phyloP scores from a whole-genome alignment of 1,140 invertebrate genomes.

The Orussus abietinus region DNA sequence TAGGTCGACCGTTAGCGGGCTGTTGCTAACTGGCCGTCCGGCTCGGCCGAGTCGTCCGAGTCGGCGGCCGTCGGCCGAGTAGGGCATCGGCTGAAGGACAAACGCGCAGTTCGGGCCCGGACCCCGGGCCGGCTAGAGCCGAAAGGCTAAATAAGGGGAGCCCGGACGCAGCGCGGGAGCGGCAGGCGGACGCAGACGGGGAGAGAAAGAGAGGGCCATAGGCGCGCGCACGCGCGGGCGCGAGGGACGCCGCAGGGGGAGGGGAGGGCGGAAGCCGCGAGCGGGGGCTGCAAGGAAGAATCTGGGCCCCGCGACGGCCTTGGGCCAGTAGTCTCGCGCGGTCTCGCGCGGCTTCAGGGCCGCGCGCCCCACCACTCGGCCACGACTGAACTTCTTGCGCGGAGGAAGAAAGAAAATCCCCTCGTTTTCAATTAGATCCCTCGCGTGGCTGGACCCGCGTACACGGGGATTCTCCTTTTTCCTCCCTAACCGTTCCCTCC shows the following conservation, averaged over 20 bases:
- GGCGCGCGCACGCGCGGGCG: too few species aligned
- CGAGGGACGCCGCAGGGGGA: conserved; percentile 8
- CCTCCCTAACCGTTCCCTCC: conserved; percentile 2
- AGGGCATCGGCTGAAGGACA: conserved; percentile 7
- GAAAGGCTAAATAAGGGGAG: conserved; percentile 32
- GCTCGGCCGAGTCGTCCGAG: conserved; percentile 10
- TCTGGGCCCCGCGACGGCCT: conserved; percentile 46
- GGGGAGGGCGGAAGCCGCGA: conserved; percentile 19
- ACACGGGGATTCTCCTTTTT: conserved; percentile 4
- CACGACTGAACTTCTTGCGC: too few species aligned
- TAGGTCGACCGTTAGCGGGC: conserved; percentile 34
- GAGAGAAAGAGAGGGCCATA: conserved; percentile 28
- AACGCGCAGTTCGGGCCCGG: not conserved
- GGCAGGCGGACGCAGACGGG: conserved; percentile 18
- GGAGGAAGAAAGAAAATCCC: too few species aligned
- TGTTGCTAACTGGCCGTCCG: conserved; percentile 44
- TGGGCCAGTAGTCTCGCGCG: conserved; percentile 43
- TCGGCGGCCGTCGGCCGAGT: not conserved
- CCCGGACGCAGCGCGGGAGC: conserved; percentile 6
- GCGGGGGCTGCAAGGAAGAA: conserved; percentile 17
- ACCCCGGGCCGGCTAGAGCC: conserved; percentile 18
- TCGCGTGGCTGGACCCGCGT: too few species aligned
- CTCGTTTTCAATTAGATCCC: too few species aligned
- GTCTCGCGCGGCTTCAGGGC: conserved; percentile 34
- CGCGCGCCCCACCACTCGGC: conserved; percentile 29